These are phyloP conservation scores for Pseudomyrmex cubaensis DNA, from an alignment of 1,140 invertebrate species.

Conservation along the genomic window DNA sequence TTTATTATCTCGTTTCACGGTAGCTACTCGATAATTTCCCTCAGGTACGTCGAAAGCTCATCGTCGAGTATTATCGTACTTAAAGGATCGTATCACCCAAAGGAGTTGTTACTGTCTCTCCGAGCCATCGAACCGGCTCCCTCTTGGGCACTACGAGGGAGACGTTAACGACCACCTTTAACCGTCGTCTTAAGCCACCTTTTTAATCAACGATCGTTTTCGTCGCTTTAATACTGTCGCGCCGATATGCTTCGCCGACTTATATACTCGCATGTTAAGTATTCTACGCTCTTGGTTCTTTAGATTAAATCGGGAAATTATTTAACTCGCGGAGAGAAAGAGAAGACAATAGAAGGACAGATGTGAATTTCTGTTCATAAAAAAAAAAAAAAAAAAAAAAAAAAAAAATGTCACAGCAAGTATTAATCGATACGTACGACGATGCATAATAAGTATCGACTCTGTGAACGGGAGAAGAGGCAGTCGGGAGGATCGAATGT, in stretches of 20 bases:
- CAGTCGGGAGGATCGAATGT: conserved; percentile 50
- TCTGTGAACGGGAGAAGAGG: conserved; percentile 26
- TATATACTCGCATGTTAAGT: conserved; percentile 2
- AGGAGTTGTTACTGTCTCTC: conserved; percentile 74
- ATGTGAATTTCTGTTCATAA: neutral
- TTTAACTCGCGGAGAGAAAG: neutral
- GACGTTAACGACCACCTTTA: conserved; percentile 69
- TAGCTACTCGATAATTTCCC: conserved; percentile 73
- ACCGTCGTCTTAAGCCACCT: conserved; percentile 67
- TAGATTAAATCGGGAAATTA: conserved; percentile 23
- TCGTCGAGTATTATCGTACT: conserved; percentile 72
- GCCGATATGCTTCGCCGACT: neutral
- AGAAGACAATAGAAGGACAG: neutral
- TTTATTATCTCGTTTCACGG: conserved; percentile 64
- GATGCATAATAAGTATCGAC: conserved; percentile 69
- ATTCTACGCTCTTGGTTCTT: neutral
- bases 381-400: too few relatives aligned
- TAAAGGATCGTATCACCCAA: conserved; percentile 74
- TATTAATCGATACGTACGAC: conserved; percentile 28
- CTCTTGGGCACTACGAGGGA: conserved; percentile 58
- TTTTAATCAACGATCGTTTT: conserved; percentile 68
- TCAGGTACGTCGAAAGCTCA: conserved; percentile 69
- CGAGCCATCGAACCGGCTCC: conserved; percentile 54
- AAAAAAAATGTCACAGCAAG: neutral
- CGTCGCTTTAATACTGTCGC: conserved; percentile 36